Percentiles rank a stretch among this genome's conserved stretches.
phyloP scores from a whole-genome alignment of 30 jellyfish, hydroid and myxozoan genomes.

The Clytia hemisphaerica region DNA sequence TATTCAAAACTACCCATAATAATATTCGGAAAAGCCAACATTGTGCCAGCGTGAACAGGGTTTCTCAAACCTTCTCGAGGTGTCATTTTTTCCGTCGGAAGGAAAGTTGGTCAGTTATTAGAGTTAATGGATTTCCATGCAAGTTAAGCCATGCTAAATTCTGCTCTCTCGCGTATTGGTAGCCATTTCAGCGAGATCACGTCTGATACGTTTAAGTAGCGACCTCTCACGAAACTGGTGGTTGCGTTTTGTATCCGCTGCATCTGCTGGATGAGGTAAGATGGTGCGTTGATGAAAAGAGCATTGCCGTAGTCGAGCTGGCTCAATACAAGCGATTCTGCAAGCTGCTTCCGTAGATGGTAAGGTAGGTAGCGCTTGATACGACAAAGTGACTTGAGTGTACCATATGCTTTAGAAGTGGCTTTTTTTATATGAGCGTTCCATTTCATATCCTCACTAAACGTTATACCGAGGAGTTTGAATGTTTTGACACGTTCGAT shows the following conservation, averaged over 20 bases:
- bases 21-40: too few species aligned
- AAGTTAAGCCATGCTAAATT: neutral
- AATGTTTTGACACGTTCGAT: neutral
- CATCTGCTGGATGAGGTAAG: neutral
- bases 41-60: too few species aligned
- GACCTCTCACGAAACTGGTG: too few species aligned
- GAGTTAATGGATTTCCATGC: neutral
- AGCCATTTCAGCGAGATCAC: neutral
- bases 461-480: neutral
- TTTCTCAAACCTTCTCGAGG: too few species aligned
- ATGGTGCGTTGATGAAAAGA: neutral
- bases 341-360: neutral
- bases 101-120: neutral
- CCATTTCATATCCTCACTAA: too few species aligned
- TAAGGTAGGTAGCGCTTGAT: neutral
- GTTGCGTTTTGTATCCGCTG: slow-evolving; percentile 3
- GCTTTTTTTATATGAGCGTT: neutral
- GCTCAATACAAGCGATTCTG: neutral
- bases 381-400: neutral
- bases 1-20: too few species aligned
- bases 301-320: neutral
- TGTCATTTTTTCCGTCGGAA: too few species aligned
- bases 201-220: neutral
- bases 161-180: neutral
- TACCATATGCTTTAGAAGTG: neutral